phyloP scores from a whole-genome alignment of 1,140 invertebrate species.

The Ladona fulva region DNA sequence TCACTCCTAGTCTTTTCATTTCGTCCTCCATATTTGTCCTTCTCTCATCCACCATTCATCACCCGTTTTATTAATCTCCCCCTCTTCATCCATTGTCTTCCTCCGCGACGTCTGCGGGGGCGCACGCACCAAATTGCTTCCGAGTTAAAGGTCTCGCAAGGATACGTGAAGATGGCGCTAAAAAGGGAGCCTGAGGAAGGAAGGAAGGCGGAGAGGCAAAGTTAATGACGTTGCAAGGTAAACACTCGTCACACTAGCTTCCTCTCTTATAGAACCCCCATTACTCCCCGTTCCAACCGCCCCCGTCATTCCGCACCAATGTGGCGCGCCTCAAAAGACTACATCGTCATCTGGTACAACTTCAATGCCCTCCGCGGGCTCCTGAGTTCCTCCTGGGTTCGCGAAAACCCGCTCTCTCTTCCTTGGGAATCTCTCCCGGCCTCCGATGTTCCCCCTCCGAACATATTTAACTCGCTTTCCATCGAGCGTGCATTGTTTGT shows the following conservation, averaged over 20 bases:
- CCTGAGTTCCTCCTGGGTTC: too few species aligned
- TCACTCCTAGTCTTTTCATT: not conserved
- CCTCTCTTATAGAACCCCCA: not conserved
- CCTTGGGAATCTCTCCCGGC: too few species aligned
- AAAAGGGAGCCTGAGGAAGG: not conserved
- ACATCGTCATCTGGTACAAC: not conserved
- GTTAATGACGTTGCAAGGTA: slow-evolving; percentile 2
- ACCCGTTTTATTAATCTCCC: not conserved
- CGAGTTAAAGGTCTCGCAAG: not conserved
- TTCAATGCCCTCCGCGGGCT: not conserved
- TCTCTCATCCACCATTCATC: not conserved
- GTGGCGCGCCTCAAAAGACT: not conserved
- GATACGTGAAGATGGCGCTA: too few species aligned
- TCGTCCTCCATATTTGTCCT: not conserved
- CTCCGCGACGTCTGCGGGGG: not conserved
- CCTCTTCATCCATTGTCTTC: not conserved
- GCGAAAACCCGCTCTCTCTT: too few species aligned
- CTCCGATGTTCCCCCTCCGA: too few species aligned
- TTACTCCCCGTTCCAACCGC: not conserved
- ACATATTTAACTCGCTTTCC: too few species aligned
- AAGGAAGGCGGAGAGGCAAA: not conserved
- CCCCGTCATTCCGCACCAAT: not conserved
- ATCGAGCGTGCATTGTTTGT: too few species aligned
- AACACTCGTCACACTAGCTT: not conserved
- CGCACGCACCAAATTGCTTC: not conserved